phyloP scores from a whole-genome alignment of 2,113 vertebrate genomes.

The Chaetorhynchus papuensis region DNA sequence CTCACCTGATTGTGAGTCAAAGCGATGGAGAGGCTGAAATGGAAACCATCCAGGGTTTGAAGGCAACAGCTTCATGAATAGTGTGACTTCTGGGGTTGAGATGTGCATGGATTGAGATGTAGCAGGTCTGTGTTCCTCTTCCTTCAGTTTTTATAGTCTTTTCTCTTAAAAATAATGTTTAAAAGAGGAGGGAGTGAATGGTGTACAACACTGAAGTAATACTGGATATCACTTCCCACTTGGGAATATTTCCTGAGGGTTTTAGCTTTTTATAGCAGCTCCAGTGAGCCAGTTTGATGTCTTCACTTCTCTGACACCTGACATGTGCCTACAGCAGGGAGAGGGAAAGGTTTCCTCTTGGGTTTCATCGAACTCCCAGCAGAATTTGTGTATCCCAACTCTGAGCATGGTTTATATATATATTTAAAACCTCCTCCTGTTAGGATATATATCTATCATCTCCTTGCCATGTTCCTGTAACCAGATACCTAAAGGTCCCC shows the following conservation, averaged over 20 bases:
- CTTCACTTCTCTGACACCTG: neutral
- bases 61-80: neutral
- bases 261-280: neutral
- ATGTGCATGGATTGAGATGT: neutral
- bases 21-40: neutral
- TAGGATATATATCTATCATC: too few relatives aligned
- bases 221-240: neutral
- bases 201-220: neutral
- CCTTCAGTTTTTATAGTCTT: neutral
- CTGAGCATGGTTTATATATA: neutral
- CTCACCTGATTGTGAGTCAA: neutral
- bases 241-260: neutral
- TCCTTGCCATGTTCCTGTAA: neutral
- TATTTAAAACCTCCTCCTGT: neutral
- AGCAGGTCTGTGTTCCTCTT: neutral
- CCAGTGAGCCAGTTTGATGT: neutral
- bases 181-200: neutral
- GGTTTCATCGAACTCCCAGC: neutral
- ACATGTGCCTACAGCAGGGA: accelerated
- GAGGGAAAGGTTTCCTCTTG: neutral
- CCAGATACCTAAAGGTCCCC: neutral
- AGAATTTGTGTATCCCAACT: neutral
- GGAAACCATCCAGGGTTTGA: neutral
- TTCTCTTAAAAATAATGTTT: neutral
- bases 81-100: accelerated